phyloP scores from a whole-genome alignment of 2,888 invertebrate species.

The Allophyes oxyacanthae region DNA sequence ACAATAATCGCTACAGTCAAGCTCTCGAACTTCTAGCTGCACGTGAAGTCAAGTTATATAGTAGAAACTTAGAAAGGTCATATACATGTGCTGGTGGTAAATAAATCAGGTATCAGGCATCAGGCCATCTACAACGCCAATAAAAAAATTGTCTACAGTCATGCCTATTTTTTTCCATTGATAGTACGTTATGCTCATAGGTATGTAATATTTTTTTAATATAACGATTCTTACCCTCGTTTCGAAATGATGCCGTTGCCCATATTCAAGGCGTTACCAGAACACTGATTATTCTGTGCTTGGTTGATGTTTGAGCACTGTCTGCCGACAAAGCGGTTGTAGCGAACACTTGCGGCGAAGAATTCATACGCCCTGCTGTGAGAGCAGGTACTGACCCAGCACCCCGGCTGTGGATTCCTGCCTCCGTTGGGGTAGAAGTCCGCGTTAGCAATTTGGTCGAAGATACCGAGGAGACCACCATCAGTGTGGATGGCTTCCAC shows the following conservation, averaged over 20 bases:
- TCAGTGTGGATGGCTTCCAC: constrained; percentile 82
- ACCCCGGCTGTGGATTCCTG: constrained; percentile 77
- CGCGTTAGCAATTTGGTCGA: constrained; percentile 67
- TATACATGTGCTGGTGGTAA: too few relatives aligned
- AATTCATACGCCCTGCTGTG: constrained; percentile 72
- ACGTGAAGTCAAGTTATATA: too few relatives aligned
- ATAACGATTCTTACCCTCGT: constrained; percentile 58
- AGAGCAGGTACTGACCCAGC: constrained; percentile 71
- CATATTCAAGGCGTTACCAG: constrained; percentile 64
- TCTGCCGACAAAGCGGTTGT: constrained; percentile 69
- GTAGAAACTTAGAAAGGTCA: too few relatives aligned
- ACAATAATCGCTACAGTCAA: too few relatives aligned
- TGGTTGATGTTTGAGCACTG: constrained; percentile 65
- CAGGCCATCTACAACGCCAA: too few relatives aligned
- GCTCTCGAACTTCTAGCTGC: too few relatives aligned
- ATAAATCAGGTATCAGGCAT: too few relatives aligned
- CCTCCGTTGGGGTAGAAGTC: constrained; percentile 84
- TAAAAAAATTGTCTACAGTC: too few relatives aligned
- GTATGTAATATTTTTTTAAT: too few relatives aligned
- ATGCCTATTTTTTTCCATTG: too few relatives aligned
- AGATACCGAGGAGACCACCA: constrained; percentile 74
- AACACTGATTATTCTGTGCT: constrained; percentile 65
- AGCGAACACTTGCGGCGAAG: constrained; percentile 72
- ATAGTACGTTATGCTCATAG: too few relatives aligned
- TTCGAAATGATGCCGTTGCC: constrained; percentile 70